Evolutionary conservation across 1,140 invertebrate species (phyloP), one percentile per base, ranked within the genome.

Genomic region (Heliconius hewitsoni): DNA sequence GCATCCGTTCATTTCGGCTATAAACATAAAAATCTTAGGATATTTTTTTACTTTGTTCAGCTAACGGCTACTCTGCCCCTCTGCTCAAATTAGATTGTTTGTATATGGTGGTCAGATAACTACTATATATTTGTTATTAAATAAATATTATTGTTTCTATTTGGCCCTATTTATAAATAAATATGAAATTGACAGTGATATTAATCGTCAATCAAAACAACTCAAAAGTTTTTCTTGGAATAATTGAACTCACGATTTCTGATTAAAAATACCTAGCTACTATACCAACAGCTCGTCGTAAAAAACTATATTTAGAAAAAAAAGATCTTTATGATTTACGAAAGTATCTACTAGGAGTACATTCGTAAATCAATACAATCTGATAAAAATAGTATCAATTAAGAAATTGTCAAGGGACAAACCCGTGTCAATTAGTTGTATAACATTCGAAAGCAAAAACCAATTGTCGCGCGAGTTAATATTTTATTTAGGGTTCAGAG

Each of bases 361-460:
- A 23, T 23, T 23, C 23, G 23, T 23, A 23, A 23, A 23, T 23
- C 23, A 27, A 66, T 30, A 16, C 9, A 66, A 66, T 66, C 60
- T 23, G 66, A 74, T 71, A 16, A 23, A 71, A 57, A 73, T 73
- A 73, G 55, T 82, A 75, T 81, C 77, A 85, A 87, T 85, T 87
- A 86, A 84, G 84, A 86, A 82, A 77, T 80, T 82, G 57, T 81
- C 81, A 82, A 76, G 80, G 77, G 81, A 60, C 73, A 79, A 86
- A 85, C 88, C 89, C 86, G 83, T 87, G 86, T 93, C 90, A 93
- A 94, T 94, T 93, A 92, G 86, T 79, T 82, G 82, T 81, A 83
- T 30, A 85, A 87, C 81, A 84, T 79, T 81, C 42, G 76, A 78
- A 82, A 86, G 82, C 78, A 84, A 85, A 89, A 90, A 87, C 87